Percentiles rank a stretch among this genome's conserved stretches.
Evolutionary conservation across 2,797 vertebrate genomes (phyloP).

Genomic region (Anguilla megastoma): DNA sequence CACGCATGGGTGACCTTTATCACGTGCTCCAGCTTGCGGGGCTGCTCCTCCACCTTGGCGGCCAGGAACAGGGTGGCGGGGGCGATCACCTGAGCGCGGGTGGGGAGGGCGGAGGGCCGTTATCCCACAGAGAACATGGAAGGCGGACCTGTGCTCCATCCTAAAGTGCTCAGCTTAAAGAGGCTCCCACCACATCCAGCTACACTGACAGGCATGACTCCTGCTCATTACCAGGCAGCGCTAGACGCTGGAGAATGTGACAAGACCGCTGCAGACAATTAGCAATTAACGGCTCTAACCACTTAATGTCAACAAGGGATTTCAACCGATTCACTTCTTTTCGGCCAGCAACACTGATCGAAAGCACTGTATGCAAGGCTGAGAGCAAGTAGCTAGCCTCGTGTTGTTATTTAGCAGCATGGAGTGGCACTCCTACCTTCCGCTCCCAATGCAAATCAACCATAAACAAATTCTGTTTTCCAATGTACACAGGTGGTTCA

Average conservation of each 20-base stretch:
- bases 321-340: too few species aligned
- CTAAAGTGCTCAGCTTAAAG: too few species aligned
- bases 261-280: too few species aligned
- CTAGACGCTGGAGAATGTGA: too few species aligned
- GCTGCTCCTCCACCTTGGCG: constrained; percentile 94
- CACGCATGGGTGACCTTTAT: constrained; percentile 92
- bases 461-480: neutral
- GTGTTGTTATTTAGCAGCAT: neutral
- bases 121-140: neutral
- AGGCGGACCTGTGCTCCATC: too few species aligned
- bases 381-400: neutral
- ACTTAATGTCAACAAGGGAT: neutral
- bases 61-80: constrained; percentile 90
- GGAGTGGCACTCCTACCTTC: neutral
- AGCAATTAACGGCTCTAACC: too few species aligned
- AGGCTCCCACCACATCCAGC: too few species aligned
- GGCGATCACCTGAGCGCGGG: constrained; percentile 73
- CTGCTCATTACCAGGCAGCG: too few species aligned
- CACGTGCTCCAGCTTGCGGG: constrained; percentile 88
- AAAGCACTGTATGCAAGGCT: neutral
- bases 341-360: too few species aligned
- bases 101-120: neutral
- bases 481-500: too few species aligned
- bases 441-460: neutral
- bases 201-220: too few species aligned